These are phyloP conservation scores for Acanthurus leucopareius DNA, from an alignment of 2,797 vertebrate genomes.

Conservation along the genomic window DNA sequence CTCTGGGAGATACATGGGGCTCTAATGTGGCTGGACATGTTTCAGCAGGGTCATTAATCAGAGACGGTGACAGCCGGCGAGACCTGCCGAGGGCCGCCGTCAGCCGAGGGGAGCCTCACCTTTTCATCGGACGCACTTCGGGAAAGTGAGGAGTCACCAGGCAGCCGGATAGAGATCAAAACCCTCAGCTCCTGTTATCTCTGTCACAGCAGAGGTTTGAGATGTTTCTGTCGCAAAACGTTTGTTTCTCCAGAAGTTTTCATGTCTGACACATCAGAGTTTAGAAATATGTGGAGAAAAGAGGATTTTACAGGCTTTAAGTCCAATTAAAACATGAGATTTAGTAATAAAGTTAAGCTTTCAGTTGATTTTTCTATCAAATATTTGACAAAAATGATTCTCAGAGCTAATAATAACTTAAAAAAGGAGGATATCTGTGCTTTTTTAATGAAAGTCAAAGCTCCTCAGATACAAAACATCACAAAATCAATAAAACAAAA, in stretches of 20 bases:
- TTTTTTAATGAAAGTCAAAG: neutral
- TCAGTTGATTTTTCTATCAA: neutral
- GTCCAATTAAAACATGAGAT: neutral
- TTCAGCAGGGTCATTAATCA: conserved; percentile 97
- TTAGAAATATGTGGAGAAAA: neutral
- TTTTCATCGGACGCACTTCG: conserved; percentile 53
- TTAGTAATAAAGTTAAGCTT: neutral
- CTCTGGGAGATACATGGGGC: conserved; percentile 92
- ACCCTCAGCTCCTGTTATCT: conserved; percentile 58
- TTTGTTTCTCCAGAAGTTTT: neutral
- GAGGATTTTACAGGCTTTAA: too few relatives aligned
- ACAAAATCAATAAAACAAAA: too few relatives aligned
- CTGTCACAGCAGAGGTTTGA: conserved; percentile 19
- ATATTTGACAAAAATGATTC: neutral
- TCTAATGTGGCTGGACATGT: conserved; percentile 94
- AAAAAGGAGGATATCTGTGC: neutral
- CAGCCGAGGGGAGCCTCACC: conserved; percentile 42
- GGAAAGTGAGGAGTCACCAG: conserved; percentile 52
- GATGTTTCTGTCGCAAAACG: conserved; percentile 38
- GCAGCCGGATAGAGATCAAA: conserved; percentile 51
- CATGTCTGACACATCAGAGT: neutral
- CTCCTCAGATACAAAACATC: neutral
- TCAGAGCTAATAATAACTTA: neutral
- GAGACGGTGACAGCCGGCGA: conserved; percentile 87
- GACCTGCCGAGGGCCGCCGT: conserved; percentile 50